Percentiles rank a stretch among this genome's conserved stretches.
These are phyloP conservation scores for Punctoribates punctum DNA, from an alignment of 2,888 invertebrate genomes.

Conservation along the genomic window DNA sequence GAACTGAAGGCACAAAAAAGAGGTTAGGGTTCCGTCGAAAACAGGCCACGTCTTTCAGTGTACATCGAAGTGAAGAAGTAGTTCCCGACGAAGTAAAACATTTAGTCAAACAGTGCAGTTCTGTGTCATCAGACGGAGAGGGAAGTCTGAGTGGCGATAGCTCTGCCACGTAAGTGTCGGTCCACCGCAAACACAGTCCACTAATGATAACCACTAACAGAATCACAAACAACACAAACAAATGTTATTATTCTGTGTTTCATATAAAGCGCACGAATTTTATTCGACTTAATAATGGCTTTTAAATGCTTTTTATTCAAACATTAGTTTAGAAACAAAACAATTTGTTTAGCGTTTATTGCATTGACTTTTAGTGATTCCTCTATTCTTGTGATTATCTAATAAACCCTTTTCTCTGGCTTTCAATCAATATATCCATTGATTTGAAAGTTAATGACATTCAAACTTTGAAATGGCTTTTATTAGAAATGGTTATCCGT, in stretches of 20 bases:
- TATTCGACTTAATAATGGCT: neutral
- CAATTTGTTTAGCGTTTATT: neutral
- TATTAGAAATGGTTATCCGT: conserved; percentile 1
- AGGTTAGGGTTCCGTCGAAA: conserved; percentile 52
- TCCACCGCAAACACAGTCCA: too few relatives aligned
- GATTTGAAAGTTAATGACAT: neutral
- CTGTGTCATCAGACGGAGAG: conserved; percentile 89
- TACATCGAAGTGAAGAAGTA: conserved; percentile 97
- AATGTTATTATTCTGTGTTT: neutral
- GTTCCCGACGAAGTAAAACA: conserved; percentile 77
- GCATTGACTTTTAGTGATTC: neutral
- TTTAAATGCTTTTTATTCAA: too few relatives aligned
- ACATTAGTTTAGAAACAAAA: neutral
- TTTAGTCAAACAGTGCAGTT: conserved; percentile 66
- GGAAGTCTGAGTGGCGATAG: conserved; percentile 55
- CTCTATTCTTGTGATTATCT: neutral
- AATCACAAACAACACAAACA: conserved; percentile 6
- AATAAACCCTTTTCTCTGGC: neutral
- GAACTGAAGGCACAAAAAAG: conserved; percentile 72
- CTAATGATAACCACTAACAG: neutral
- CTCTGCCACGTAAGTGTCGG: conserved; percentile 47
- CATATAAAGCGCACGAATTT: conserved; percentile 13
- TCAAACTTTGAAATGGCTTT: neutral
- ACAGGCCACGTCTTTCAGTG: conserved; percentile 91
- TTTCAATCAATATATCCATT: neutral